Base-by-base conservation (phyloP, 2,113 vertebrate genomes). In the Phrynosoma platyrhinos region DNA sequence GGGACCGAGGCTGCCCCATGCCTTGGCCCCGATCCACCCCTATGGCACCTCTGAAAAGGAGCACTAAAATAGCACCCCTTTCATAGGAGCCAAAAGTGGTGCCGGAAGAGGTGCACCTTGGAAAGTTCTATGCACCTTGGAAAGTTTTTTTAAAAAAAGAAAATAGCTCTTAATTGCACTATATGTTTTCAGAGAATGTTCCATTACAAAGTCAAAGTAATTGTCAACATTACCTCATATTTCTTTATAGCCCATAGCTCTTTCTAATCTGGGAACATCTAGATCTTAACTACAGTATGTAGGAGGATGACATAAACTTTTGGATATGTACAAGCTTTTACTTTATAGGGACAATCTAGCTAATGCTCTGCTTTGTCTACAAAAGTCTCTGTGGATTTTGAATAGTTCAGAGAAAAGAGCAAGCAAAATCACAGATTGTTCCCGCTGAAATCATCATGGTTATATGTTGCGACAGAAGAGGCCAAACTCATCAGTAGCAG, bases 331-430 rank as follows among this genome's bases (percentile, higher is more conserved):
- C 23, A 84, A 75, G 0, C 0, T 76, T 90, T 88, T 32, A 2
- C 14, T 55, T 5, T 40, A 0, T 77, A 87, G 90, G 90, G 91
- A 84, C 90, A 93, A 93, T 93, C 87, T 84, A 90, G 90, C 85
- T 94, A 93, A 94, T 87, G 88, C 42, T 79, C 83, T 90, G 82
- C 86, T 94, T 76, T 91, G 79, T 92, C 84, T 90, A 76, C 52
- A 83, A 91, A 83, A 82, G 52, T 87, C 87, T 91, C 91, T 74
- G 36, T 68, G 84, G 52, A 68, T 40, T 87, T 21, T 88, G 13
- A 58, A 52, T 0, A 0, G 62, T 87, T 93, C 0, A 4, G 80
- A 92, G 85, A 42, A 9, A 79, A 42, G 76, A 74, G 68, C 64
- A 74, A 81, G 42, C 52, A 91, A 75, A 93, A 53, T 84, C 87